These are phyloP conservation scores for Galerucella calmariensis DNA, from an alignment of 2,888 invertebrate species.

Conservation along the genomic window DNA sequence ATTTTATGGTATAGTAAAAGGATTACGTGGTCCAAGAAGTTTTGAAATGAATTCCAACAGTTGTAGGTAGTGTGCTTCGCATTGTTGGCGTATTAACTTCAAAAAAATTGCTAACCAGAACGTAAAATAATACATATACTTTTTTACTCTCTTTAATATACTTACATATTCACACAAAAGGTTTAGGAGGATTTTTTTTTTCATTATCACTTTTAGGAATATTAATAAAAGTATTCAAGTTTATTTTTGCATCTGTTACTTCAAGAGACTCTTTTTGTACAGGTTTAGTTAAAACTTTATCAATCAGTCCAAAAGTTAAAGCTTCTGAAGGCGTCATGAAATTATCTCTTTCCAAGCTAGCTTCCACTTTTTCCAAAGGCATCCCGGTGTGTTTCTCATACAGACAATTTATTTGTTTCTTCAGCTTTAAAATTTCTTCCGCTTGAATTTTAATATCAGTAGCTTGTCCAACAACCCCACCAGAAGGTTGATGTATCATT, in stretches of 20 bases:
- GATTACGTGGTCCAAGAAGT: conserved; percentile 33
- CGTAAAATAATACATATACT: neutral
- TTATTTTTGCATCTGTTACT: neutral
- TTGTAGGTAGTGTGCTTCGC: neutral
- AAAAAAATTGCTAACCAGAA: no score
- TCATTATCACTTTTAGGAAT: conserved; percentile 5
- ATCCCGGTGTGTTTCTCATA: conserved; percentile 86
- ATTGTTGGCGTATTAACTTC: neutral
- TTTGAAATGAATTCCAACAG: conserved; percentile 18
- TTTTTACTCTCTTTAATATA: neutral
- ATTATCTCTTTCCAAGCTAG: conserved; percentile 90
- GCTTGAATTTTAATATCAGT: conserved; percentile 98
- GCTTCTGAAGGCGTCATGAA: conserved; percentile 94
- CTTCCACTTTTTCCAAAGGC: conserved; percentile 70
- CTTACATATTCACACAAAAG: neutral
- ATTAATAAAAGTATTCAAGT: conserved; percentile 7
- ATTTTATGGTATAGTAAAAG: conserved; percentile 43
- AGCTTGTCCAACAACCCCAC: conserved; percentile 89
- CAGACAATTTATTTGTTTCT: conserved; percentile 85
- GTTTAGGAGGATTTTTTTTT: neutral
- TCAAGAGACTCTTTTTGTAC: conserved; percentile 33
- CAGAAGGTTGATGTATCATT: conserved; percentile 98
- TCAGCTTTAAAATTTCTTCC: conserved; percentile 93
- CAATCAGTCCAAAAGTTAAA: conserved; percentile 91
- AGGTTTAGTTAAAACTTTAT: conserved; percentile 75